These are phyloP conservation scores for Lepidothrix coronata DNA, from an alignment of 2,113 vertebrate species.

Conservation along the genomic window DNA sequence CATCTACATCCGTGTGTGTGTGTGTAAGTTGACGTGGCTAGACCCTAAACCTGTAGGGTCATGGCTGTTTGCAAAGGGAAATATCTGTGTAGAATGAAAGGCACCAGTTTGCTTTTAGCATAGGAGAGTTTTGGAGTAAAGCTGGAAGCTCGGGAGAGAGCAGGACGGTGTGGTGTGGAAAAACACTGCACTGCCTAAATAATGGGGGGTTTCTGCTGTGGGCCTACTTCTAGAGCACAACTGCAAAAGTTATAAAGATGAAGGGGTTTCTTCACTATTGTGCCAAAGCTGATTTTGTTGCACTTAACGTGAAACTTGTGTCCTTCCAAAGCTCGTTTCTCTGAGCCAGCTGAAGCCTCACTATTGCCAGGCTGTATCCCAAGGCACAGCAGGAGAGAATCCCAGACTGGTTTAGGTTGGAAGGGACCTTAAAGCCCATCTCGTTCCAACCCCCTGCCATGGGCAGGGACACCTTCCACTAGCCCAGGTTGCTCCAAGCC, in stretches of 20 bases:
- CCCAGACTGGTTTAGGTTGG: neutral
- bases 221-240: neutral
- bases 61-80: neutral
- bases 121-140: neutral
- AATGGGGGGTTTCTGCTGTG: neutral
- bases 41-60: neutral
- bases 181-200: neutral
- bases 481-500: accelerated
- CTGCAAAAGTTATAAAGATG: neutral
- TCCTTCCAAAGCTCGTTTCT: neutral
- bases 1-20: accelerated
- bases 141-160: neutral
- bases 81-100: neutral
- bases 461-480: neutral
- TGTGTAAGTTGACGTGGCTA: neutral
- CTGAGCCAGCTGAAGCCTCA: accelerated
- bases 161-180: accelerated
- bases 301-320: accelerated
- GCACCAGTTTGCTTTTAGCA: neutral
- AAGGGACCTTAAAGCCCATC: neutral
- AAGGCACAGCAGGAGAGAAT: neutral
- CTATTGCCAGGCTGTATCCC: neutral
- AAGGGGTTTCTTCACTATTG: neutral
- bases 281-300: neutral
- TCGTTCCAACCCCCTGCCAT: neutral